A percentile compares a stretch with the other conserved stretches of the same genome.
These are phyloP conservation scores for Brachionus angularis DNA, from an alignment of 1,140 invertebrate species.

Conservation along the genomic window DNA sequence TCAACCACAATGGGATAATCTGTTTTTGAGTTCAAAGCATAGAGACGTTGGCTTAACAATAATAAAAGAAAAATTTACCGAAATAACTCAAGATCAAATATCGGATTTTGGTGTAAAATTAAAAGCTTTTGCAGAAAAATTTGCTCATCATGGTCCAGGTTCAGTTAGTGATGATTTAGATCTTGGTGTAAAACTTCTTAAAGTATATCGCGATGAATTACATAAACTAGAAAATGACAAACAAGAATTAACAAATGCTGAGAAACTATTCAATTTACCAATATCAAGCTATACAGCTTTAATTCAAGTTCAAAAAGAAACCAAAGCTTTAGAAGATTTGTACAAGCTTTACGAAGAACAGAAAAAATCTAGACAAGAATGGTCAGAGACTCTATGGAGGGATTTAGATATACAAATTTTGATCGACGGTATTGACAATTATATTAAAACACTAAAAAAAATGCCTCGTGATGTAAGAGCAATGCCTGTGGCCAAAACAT, in stretches of 20 bases:
- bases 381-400: constrained; percentile 79
- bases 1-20: constrained; percentile 54
- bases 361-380: constrained; percentile 67
- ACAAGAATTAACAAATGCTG: constrained; percentile 69
- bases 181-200: constrained; percentile 53
- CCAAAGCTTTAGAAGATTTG: constrained; percentile 67
- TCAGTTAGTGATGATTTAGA: constrained; percentile 42
- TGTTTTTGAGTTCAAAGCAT: constrained; percentile 57
- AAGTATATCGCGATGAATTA: constrained; percentile 68
- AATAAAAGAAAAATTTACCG: constrained; percentile 67
- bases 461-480: constrained; percentile 62
- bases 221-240: constrained; percentile 66
- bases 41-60: constrained; percentile 56
- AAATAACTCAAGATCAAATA: constrained; percentile 51
- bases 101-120: constrained; percentile 27
- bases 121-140: constrained; percentile 25
- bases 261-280: constrained; percentile 77
- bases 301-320: constrained; percentile 68
- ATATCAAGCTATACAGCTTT: constrained; percentile 75
- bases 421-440: constrained; percentile 78
- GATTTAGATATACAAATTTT: constrained; percentile 76
- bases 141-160: constrained; percentile 2
- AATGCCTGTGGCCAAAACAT: constrained; percentile 63
- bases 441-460: constrained; percentile 71
- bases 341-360: constrained; percentile 75